Conservation (phyloP, 2,888 invertebrate species). For the Pollenia amentaria region DNA sequence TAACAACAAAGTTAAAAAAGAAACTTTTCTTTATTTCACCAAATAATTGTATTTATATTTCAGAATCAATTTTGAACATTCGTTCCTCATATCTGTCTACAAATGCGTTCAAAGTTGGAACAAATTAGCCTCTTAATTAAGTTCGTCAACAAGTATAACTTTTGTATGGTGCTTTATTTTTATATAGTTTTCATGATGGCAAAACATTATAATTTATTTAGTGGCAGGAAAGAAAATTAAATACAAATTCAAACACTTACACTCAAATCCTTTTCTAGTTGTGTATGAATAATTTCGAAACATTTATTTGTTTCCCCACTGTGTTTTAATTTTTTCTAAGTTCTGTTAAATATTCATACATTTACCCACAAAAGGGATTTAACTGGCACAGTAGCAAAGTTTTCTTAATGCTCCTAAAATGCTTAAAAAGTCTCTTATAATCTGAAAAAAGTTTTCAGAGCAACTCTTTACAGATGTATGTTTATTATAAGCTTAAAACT, state of each 20-base stretch:
- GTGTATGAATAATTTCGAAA: conserved; percentile 22
- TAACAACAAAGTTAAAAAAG: neutral
- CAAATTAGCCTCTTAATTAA: neutral
- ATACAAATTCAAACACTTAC: neutral
- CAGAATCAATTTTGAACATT: neutral
- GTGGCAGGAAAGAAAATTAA: conserved; percentile 36
- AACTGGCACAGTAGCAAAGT: conserved; percentile 4
- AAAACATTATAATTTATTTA: conserved; percentile 20
- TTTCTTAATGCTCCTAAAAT: conserved; percentile 11
- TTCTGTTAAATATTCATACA: neutral
- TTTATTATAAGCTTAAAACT: conserved; percentile 1
- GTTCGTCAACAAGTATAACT: neutral
- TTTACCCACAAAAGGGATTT: conserved; percentile 20
- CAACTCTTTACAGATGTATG: conserved; percentile 17
- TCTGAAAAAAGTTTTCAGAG: conserved; percentile 1
- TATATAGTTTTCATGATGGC: neutral
- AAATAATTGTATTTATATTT: neutral
- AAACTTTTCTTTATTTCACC: neutral
- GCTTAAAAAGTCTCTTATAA: conserved; percentile 1
- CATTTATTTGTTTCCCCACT: neutral
- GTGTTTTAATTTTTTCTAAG: neutral
- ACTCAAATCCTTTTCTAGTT: neutral
- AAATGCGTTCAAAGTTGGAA: neutral
- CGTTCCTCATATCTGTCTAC: neutral
- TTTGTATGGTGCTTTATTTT: neutral